phyloP scores from a whole-genome alignment of 2,888 invertebrate species.

The Luperina testacea region DNA sequence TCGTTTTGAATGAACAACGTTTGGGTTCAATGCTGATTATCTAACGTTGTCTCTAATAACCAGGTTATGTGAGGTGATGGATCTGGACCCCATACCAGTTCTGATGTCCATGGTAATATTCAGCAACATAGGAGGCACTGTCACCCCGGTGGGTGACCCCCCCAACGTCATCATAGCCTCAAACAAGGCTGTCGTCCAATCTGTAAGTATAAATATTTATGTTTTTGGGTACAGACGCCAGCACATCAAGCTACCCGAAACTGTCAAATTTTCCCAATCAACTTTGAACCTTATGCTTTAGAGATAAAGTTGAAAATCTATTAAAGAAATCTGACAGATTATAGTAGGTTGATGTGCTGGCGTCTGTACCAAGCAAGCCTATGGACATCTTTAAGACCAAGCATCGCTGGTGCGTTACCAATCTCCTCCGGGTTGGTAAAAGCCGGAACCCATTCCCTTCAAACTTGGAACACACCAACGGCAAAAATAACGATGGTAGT shows the following conservation, averaged over 20 bases:
- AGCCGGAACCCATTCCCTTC: too few species aligned
- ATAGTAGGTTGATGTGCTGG: too few species aligned
- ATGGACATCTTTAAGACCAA: not conserved
- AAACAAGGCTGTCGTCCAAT: slow-evolving; percentile 91
- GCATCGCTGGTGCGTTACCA: not conserved
- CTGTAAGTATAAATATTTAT: slow-evolving; percentile 87
- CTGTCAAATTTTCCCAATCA: too few species aligned
- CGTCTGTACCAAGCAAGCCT: not conserved
- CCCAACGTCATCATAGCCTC: slow-evolving; percentile 97
- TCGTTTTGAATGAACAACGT: not conserved
- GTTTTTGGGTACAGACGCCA: too few species aligned
- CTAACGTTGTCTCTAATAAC: not conserved
- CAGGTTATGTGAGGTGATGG: slow-evolving; percentile 96
- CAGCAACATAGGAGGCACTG: slow-evolving; percentile 97
- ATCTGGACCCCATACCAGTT: slow-evolving; percentile 95
- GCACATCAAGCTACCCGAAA: too few species aligned
- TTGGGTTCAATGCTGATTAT: not conserved
- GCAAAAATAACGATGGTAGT: not conserved
- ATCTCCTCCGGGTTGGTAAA: too few species aligned
- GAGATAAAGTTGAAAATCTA: too few species aligned
- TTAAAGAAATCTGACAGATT: too few species aligned
- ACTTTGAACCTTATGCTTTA: too few species aligned
- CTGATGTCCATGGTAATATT: slow-evolving; percentile 96
- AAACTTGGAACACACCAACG: not conserved
- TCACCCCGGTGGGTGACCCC: slow-evolving; percentile 97